These are phyloP conservation scores for Xyrichtys novacula DNA, from an alignment of 2,797 vertebrate genomes.

Conservation along the genomic window DNA sequence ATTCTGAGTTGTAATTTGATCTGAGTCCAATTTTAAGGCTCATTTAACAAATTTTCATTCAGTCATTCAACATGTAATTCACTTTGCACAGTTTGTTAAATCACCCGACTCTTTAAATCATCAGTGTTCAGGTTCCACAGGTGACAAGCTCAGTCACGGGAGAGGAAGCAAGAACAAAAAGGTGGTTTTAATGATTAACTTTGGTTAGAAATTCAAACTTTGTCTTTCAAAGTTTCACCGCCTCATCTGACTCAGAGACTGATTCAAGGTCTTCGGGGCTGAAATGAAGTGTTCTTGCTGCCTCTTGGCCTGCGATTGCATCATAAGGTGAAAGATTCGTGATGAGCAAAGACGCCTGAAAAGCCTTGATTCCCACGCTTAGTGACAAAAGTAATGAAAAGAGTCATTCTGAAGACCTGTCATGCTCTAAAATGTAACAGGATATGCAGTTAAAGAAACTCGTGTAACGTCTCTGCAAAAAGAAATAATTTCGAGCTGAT, in stretches of 20 bases:
- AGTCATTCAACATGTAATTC: background rate
- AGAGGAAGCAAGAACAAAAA: background rate
- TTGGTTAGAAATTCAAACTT: conserved; percentile 15
- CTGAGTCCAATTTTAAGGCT: conserved; percentile 9
- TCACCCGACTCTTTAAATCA: background rate
- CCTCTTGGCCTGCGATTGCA: conserved; percentile 50
- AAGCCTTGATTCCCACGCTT: conserved; percentile 40
- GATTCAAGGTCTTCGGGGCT: conserved; percentile 32
- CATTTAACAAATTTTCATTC: conserved; percentile 2
- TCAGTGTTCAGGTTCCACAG: background rate
- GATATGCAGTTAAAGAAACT: background rate
- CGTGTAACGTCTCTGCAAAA: background rate
- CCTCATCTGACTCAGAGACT: conserved; percentile 8
- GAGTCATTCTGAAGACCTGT: background rate
- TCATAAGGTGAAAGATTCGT: conserved; percentile 45
- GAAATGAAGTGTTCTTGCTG: conserved; percentile 45
- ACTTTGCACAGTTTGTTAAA: background rate
- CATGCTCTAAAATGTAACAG: conserved; percentile 2
- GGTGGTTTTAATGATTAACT: background rate
- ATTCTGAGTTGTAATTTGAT: background rate
- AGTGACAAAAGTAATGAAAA: conserved; percentile 18
- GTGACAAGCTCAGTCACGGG: background rate
- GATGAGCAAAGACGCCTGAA: conserved; percentile 7
- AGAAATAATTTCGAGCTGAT: background rate
- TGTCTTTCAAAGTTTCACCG: conserved; percentile 20